These are phyloP conservation scores for Mythimna albipuncta DNA, from an alignment of 2,888 invertebrate species.

Conservation along the genomic window DNA sequence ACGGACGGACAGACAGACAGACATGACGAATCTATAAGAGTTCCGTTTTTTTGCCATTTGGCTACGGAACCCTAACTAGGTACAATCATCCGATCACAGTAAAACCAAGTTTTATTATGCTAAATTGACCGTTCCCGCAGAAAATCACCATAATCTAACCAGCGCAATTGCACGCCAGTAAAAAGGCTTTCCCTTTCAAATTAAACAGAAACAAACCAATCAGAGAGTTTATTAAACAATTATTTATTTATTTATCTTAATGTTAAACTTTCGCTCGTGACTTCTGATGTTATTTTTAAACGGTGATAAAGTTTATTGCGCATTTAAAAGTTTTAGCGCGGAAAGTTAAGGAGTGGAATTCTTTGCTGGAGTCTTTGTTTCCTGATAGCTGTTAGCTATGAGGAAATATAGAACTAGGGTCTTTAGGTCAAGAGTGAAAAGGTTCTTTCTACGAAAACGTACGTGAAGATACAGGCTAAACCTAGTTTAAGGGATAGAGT, in stretches of 20 bases:
- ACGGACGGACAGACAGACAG: no score
- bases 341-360: no score
- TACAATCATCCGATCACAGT: not conserved
- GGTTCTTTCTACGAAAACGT: no score
- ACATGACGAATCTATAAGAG: no score
- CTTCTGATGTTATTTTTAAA: not conserved
- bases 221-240: slow-evolving; percentile 5
- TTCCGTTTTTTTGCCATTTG: no score
- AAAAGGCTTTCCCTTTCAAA: slow-evolving; percentile 25
- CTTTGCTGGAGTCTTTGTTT: no score
- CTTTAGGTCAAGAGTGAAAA: no score
- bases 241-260: slow-evolving; percentile 20
- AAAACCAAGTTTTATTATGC: not conserved
- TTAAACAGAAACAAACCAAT: slow-evolving; percentile 20
- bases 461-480: no score
- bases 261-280: slow-evolving; percentile 13
- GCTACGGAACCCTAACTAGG: no score
- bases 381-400: no score
- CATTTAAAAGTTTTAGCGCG: not conserved
- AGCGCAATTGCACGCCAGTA: not conserved
- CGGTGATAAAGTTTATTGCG: not conserved
- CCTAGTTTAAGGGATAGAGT: no score
- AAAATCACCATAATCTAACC: slow-evolving; percentile 6
- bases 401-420: no score
- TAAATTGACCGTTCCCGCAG: not conserved